These are phyloP conservation scores for Ametastegia equiseti DNA, from an alignment of 2,888 invertebrate genomes.

Conservation along the genomic window DNA sequence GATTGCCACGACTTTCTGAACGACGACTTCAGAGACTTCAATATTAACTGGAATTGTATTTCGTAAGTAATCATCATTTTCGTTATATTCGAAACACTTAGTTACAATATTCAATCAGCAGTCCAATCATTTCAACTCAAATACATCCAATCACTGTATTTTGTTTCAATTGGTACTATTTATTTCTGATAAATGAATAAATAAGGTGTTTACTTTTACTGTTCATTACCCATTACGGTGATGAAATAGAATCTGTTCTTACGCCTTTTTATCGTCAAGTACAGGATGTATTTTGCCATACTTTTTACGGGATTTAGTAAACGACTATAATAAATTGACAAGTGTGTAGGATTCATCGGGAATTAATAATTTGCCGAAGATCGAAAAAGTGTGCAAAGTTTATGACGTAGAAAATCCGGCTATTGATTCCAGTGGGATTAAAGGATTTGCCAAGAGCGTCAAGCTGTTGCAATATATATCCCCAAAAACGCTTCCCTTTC, in stretches of 20 bases:
- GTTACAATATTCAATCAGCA: no score
- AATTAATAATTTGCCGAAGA: neutral
- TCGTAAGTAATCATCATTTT: neutral
- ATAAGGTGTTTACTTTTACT: no score
- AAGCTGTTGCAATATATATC: conserved; percentile 31
- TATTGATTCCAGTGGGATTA: conserved; percentile 31
- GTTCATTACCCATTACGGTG: no score
- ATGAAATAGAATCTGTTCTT: no score
- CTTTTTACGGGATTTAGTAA: no score
- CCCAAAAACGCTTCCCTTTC: neutral
- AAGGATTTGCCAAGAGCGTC: conserved; percentile 19
- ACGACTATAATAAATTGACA: neutral
- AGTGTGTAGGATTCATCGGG: neutral
- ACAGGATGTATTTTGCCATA: no score
- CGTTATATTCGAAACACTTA: neutral
- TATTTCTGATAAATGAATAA: no score
- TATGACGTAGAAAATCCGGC: neutral
- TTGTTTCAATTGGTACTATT: no score
- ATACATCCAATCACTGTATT: no score
- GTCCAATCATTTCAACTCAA: no score
- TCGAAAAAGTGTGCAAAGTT: neutral
- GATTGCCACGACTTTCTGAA: neutral
- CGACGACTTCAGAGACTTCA: conserved; percentile 1
- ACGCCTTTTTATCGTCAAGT: no score
- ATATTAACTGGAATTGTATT: neutral